phyloP scores from a whole-genome alignment of 1,140 invertebrate genomes.

The Drosophila littoralis region DNA sequence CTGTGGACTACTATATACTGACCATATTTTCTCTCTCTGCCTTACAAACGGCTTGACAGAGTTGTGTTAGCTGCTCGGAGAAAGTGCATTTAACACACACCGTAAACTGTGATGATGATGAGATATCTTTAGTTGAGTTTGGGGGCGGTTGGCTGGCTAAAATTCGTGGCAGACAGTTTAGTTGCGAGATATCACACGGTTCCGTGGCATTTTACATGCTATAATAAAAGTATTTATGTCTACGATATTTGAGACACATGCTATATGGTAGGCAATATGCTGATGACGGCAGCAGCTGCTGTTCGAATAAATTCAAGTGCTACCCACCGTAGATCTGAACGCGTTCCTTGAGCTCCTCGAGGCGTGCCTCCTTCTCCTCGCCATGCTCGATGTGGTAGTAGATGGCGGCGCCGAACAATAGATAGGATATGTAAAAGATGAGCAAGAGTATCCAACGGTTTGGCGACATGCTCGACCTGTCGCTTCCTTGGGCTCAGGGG shows the following conservation, averaged over 20 bases:
- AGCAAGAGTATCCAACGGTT: conserved; percentile 91
- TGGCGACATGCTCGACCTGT: conserved; percentile 88
- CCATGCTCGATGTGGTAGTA: conserved; percentile 91
- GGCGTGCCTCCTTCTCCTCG: conserved; percentile 87
- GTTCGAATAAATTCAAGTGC: too few species aligned
- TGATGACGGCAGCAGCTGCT: neutral
- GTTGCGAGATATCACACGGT: conserved; percentile 58
- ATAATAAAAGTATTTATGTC: conserved; percentile 30
- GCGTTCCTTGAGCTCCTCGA: conserved; percentile 86
- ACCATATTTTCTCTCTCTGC: too few species aligned
- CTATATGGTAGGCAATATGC: neutral
- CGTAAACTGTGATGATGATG: conserved; percentile 2
- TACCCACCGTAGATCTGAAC: conserved; percentile 89
- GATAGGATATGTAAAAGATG: conserved; percentile 90
- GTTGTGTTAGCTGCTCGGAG: neutral
- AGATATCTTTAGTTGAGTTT: conserved; percentile 19
- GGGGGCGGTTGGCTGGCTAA: conserved; percentile 23
- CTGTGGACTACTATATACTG: too few species aligned
- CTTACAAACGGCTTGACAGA: neutral
- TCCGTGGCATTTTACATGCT: conserved; percentile 23
- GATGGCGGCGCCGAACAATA: conserved; percentile 90
- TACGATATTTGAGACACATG: conserved; percentile 24
- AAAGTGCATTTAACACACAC: neutral
- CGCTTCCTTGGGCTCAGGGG: conserved; percentile 38
- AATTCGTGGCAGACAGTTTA: conserved; percentile 64